Conservation (phyloP, 2,113 vertebrate genomes). For the Microtus pennsylvanicus region DNA sequence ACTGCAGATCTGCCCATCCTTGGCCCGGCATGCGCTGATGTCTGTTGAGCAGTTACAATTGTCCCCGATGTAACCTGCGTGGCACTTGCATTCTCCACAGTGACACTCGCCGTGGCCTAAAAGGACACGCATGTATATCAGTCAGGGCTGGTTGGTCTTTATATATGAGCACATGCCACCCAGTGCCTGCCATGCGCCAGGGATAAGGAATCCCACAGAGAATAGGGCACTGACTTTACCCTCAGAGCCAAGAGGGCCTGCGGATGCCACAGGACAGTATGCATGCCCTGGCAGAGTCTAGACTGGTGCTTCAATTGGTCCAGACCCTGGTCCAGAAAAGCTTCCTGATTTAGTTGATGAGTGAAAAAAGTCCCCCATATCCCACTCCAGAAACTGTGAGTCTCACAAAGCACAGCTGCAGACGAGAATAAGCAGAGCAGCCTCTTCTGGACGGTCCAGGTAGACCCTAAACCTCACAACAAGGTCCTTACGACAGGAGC, state of each 20-base stretch:
- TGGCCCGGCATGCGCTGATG: constrained; percentile 89
- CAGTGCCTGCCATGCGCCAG: rapidly evolving
- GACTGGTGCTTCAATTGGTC: neutral
- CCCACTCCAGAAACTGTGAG: neutral
- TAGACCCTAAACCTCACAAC: neutral
- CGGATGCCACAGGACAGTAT: neutral
- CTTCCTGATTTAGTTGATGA: neutral
- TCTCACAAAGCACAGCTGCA: neutral
- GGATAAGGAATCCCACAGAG: neutral
- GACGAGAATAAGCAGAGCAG: neutral
- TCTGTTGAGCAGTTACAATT: constrained; percentile 98
- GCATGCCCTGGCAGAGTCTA: neutral
- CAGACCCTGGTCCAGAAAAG: neutral
- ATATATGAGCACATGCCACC: rapidly evolving
- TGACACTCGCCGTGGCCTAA: constrained; percentile 97
- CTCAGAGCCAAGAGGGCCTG: neutral
- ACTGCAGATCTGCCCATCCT: constrained; percentile 94
- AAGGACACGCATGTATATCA: neutral
- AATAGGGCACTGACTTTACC: neutral
- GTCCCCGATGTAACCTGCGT: constrained; percentile 93
- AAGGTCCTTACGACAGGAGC: neutral
- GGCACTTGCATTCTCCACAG: constrained; percentile 97
- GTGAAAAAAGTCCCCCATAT: neutral
- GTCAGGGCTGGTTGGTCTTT: neutral
- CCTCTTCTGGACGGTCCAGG: neutral